Percentiles rank a stretch among this genome's conserved stretches.
Evolutionary conservation across 23 tunicate genomes (phyloP).

Genomic region (Ascidia mentula): DNA sequence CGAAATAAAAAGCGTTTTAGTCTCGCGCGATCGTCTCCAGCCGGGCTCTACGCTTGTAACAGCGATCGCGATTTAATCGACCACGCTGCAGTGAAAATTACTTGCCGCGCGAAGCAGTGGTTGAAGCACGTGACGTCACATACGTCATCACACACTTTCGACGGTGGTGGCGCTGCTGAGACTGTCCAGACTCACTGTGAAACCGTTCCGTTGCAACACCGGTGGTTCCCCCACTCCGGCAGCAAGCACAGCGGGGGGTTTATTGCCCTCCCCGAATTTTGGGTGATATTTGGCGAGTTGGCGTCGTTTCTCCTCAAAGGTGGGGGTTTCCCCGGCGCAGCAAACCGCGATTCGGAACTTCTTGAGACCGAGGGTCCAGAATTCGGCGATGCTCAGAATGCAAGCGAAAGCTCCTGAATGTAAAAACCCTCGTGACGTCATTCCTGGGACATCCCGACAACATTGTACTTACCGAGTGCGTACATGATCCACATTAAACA

Average conservation of each 20-base stretch:
- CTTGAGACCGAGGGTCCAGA: constrained; percentile 81
- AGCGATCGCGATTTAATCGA: constrained; percentile 13
- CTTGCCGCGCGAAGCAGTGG: constrained; percentile 10
- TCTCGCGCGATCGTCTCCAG: constrained; percentile 3
- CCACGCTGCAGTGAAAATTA: background rate
- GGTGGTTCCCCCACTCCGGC: constrained; percentile 15
- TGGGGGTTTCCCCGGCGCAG: constrained; percentile 46
- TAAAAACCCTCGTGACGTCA: background rate
- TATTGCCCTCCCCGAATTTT: constrained; percentile 6
- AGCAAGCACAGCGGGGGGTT: constrained; percentile 15
- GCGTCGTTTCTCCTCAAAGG: constrained; percentile 68
- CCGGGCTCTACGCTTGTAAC: background rate
- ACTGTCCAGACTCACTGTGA: constrained; percentile 61
- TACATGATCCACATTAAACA: constrained; percentile 78
- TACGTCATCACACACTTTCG: constrained; percentile 78
- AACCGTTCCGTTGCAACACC: constrained; percentile 8
- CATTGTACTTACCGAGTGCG: constrained; percentile 65
- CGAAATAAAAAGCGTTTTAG: background rate
- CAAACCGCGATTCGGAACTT: constrained; percentile 61
- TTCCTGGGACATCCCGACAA: background rate
- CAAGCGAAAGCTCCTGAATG: constrained; percentile 69
- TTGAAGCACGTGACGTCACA: constrained; percentile 14
- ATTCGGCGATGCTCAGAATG: constrained; percentile 73
- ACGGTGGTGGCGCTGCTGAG: constrained; percentile 92
- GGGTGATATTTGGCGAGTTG: constrained; percentile 33